These are phyloP conservation scores for Globia sparganii DNA, from an alignment of 2,888 invertebrate species.

Conservation along the genomic window DNA sequence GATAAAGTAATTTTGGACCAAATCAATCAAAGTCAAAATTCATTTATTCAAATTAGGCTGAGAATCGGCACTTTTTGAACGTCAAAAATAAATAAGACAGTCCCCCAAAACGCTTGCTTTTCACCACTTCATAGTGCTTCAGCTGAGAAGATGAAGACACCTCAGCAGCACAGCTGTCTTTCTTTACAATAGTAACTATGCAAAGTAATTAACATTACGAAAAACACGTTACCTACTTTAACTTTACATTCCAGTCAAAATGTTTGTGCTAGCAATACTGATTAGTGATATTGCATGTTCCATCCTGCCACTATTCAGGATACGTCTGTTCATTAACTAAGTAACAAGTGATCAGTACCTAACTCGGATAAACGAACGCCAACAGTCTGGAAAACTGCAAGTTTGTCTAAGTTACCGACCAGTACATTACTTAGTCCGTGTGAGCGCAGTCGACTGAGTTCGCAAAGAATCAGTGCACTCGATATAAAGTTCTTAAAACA, in stretches of 20 bases:
- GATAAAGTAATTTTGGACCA: background rate
- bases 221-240: background rate
- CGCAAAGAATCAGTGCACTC: background rate
- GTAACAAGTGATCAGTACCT: slow-evolving; percentile 5
- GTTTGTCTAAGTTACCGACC: slow-evolving; percentile 22
- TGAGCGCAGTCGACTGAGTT: background rate
- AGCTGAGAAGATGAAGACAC: too few relatives aligned
- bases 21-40: too few relatives aligned
- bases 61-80: too few relatives aligned
- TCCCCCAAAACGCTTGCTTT: too few relatives aligned
- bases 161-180: too few relatives aligned
- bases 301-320: slow-evolving; percentile 15
- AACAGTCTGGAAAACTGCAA: slow-evolving; percentile 15
- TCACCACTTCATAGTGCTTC: too few relatives aligned
- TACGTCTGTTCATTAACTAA: slow-evolving; percentile 11
- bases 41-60: too few relatives aligned
- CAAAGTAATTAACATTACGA: too few relatives aligned
- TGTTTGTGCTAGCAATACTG: background rate
- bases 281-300: slow-evolving; percentile 21
- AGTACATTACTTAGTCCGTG: background rate
- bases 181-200: too few relatives aligned
- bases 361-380: slow-evolving; percentile 8
- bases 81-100: too few relatives aligned
- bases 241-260: background rate
- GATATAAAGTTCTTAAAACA: background rate